Evolutionary conservation across 2,797 vertebrate genomes (phyloP).

Genomic region (Neosalanx taihuensis): DNA sequence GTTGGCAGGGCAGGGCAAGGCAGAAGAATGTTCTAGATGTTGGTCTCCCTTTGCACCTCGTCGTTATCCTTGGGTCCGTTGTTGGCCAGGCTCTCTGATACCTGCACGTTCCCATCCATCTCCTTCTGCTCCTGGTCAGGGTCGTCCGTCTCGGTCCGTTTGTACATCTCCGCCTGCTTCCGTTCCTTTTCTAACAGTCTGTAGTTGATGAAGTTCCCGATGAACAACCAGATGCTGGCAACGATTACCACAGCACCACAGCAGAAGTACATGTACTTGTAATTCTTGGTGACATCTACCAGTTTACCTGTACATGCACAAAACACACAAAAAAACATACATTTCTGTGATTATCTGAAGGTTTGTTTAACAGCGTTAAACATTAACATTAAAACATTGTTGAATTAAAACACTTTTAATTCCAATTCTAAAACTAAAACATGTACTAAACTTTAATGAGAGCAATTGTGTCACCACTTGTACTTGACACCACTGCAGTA

Average conservation of each 20-base stretch:
- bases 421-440: too few species aligned
- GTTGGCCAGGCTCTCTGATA: slow-evolving; percentile 53
- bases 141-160: slow-evolving; percentile 65
- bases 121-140: slow-evolving; percentile 62
- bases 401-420: too few species aligned
- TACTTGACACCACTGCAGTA: too few species aligned
- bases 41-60: slow-evolving; percentile 87
- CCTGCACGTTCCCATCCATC: slow-evolving; percentile 62
- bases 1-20: slow-evolving; percentile 17
- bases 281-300: slow-evolving; percentile 88
- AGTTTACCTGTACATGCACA: slow-evolving; percentile 81
- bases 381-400: too few species aligned
- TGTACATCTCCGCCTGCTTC: slow-evolving; percentile 70
- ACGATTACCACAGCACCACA: slow-evolving; percentile 84
- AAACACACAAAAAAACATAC: background rate
- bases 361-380: background rate
- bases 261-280: slow-evolving; percentile 91
- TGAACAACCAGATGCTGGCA: slow-evolving; percentile 89
- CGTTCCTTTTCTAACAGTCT: slow-evolving; percentile 86
- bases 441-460: background rate
- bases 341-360: background rate
- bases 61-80: slow-evolving; percentile 57
- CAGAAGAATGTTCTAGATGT: slow-evolving; percentile 74
- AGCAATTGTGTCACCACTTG: background rate
- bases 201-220: slow-evolving; percentile 94